Evolutionary conservation across 2,113 vertebrate genomes (phyloP), one percentile per base, ranked within the genome.

Genomic region (Calyptomena viridis): DNA sequence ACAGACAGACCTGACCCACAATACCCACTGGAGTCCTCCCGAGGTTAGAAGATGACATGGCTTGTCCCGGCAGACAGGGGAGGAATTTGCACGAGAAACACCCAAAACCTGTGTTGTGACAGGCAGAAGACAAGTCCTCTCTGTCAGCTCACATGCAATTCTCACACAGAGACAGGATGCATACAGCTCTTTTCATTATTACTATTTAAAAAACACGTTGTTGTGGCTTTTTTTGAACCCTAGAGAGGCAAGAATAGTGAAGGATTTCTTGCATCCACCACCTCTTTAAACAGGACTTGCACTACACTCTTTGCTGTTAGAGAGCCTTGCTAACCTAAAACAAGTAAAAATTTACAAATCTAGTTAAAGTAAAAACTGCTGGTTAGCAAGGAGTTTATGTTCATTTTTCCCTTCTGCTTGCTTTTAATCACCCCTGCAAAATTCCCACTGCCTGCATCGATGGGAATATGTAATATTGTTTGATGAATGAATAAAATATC

Each of bases 401-500:
- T 37, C 6, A 20, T 42, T 24, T 81, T 66, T 52, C 33, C 12
- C 11, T 73, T 82, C 49, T 27, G 6, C 39, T 71, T 44, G 28
- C 19, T 67, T 93, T 88, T 14, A 55, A 47, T 42, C 60, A 88
- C 27, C 27, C 56, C 52, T 0, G 0, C 39, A 28, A 68, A 94
- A 91, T 95, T 91, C 46, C 68, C 66, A 47, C 27, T 21, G 37
- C 63, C 63, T 47, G 21, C 59, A 13, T 44, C 2, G 12, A 22
- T 2, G 6, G 39, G 64, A 88, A 84, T 46, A 44, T 53, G 72
- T 90, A 90, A 95, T 90, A 89, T 22, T 94, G 79, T 92, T 96
- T 96, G 92, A 89, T 84, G 85, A 95, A 96, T 93, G 82, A 95
- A 97, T 96, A 96, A 96, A 92, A 92, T 96, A 94, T 94, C 82